Evolutionary conservation across 2,888 invertebrate genomes (phyloP).

Genomic region (Mycalesis mineus): DNA sequence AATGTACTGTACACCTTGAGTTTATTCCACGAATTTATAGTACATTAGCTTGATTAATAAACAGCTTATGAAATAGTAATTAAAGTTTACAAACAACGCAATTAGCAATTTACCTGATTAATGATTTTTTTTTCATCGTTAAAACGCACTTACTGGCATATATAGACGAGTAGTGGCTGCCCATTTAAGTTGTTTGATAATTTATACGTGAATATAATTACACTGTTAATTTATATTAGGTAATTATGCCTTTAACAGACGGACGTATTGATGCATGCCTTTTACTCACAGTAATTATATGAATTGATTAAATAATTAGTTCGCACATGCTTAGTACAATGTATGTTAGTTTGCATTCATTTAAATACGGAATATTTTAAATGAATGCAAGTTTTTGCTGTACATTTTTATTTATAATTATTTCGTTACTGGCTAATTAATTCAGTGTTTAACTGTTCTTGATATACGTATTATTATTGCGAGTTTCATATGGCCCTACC

Average conservation of each 20-base stretch:
- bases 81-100: constrained; percentile 47
- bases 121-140: constrained; percentile 30
- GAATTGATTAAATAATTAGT: neutral
- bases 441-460: no score
- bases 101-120: constrained; percentile 45
- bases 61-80: constrained; percentile 49
- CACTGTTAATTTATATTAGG: constrained; percentile 8
- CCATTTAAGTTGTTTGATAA: constrained; percentile 6
- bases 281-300: neutral
- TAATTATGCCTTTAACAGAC: constrained; percentile 4
- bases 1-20: constrained; percentile 6
- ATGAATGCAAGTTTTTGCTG: no score
- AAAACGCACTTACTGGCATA: neutral
- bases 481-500: no score
- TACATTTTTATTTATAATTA: no score
- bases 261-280: neutral
- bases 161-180: neutral
- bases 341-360: neutral
- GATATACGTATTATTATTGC: no score
- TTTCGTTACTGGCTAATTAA: no score
- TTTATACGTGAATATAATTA: constrained; percentile 11
- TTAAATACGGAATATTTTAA: neutral
- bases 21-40: constrained; percentile 24
- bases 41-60: constrained; percentile 42
- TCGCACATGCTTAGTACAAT: neutral